Evolutionary conservation across 2,888 invertebrate genomes (phyloP).

Genomic region (Ephialtes manifestator): DNA sequence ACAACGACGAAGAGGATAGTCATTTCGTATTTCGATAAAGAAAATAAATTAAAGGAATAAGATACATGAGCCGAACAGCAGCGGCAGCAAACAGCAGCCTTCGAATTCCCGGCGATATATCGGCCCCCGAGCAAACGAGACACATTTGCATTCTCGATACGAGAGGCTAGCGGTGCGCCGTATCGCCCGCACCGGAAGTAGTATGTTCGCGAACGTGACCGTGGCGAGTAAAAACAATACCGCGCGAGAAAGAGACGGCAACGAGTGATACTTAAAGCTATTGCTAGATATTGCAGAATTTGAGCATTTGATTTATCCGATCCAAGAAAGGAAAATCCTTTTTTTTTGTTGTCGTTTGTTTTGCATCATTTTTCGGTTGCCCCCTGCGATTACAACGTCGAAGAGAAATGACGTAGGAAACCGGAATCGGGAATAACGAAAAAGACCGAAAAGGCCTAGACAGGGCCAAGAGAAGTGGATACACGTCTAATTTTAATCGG

Average conservation of each 20-base stretch:
- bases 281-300: conserved; percentile 19
- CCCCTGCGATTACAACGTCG: neutral
- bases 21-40: conserved; percentile 49
- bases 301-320: conserved; percentile 19
- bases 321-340: conserved; percentile 13
- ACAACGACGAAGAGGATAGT: conserved; percentile 34
- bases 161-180: conserved; percentile 68
- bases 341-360: conserved; percentile 20
- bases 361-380: neutral
- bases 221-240: conserved; percentile 79
- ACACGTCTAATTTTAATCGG: conserved; percentile 57
- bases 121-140: conserved; percentile 72
- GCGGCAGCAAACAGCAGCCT: conserved; percentile 51
- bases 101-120: conserved; percentile 62
- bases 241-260: conserved; percentile 67
- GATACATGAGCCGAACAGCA: conserved; percentile 36
- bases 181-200: conserved; percentile 79
- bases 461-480: conserved; percentile 12
- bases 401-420: conserved; percentile 41
- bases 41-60: conserved; percentile 55
- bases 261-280: conserved; percentile 31
- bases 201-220: conserved; percentile 82
- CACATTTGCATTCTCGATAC: conserved; percentile 81
- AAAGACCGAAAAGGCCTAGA: neutral
- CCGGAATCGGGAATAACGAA: conserved; percentile 26